A percentile compares a stretch with the other conserved stretches of the same genome.
Conservation (phyloP, 2,113 vertebrate genomes). For the Romanogobio albipinnatus region DNA sequence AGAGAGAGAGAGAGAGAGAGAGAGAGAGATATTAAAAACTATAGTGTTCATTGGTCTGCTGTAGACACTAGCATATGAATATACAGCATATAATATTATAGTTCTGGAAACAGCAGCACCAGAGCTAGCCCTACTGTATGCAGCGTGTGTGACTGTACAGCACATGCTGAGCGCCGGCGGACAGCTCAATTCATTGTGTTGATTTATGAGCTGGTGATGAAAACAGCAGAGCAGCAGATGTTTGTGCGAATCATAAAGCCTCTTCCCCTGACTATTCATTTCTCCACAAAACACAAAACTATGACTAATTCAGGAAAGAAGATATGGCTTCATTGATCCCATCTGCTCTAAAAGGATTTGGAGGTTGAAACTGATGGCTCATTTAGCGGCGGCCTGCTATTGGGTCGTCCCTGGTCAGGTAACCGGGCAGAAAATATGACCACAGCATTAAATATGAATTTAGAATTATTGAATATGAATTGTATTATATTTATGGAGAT, state of each 20-base stretch:
- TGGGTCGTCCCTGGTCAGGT: background rate
- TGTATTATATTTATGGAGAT: background rate
- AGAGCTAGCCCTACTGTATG: too few species aligned
- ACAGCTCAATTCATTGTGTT: background rate
- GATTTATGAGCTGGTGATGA: background rate
- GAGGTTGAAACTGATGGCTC: conserved; percentile 21
- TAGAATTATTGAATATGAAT: background rate
- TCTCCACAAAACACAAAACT: conserved; percentile 32
- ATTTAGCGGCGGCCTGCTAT: background rate
- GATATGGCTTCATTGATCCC: conserved; percentile 29
- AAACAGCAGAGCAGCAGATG: conserved; percentile 44
- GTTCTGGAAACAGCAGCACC: too few species aligned
- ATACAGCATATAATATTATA: too few species aligned
- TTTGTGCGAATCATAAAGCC: conserved; percentile 35
- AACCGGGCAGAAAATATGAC: conserved; percentile 10
- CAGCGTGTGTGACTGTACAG: too few species aligned
- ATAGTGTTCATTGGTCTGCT: background rate
- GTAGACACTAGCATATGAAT: too few species aligned
- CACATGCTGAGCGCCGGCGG: background rate
- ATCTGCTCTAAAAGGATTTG: conserved; percentile 13
- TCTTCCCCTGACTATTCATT: conserved; percentile 42
- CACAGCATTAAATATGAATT: background rate
- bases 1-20: too few species aligned
- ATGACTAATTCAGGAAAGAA: conserved; percentile 42
- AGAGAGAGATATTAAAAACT: too few species aligned